phyloP scores from a whole-genome alignment of 2,797 vertebrate species.

The Aplochiton taeniatus region DNA sequence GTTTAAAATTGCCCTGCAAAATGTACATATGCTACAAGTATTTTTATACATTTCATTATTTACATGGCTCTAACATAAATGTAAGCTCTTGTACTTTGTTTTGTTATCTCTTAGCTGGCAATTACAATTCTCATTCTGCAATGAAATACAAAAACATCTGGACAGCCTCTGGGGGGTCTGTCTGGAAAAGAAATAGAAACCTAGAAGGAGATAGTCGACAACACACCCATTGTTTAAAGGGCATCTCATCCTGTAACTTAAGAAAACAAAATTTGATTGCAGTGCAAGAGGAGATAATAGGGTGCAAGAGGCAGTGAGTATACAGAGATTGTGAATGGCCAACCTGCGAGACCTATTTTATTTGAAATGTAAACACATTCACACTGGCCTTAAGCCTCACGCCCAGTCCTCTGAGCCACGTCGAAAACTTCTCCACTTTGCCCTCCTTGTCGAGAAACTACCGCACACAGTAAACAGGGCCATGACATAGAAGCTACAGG shows the following conservation, averaged over 20 bases:
- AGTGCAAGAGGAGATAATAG: slow-evolving; percentile 72
- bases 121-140: slow-evolving; percentile 70
- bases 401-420: slow-evolving; percentile 39
- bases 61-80: slow-evolving; percentile 88
- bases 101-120: slow-evolving; percentile 70
- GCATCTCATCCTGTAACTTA: slow-evolving; percentile 62
- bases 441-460: slow-evolving; percentile 26
- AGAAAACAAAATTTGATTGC: slow-evolving; percentile 61
- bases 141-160: slow-evolving; percentile 56
- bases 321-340: slow-evolving; percentile 55
- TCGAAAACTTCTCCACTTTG: slow-evolving; percentile 36
- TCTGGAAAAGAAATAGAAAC: slow-evolving; percentile 56
- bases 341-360: slow-evolving; percentile 33
- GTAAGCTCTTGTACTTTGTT: slow-evolving; percentile 68
- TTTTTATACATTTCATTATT: slow-evolving; percentile 90
- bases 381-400: slow-evolving; percentile 43
- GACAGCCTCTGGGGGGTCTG: slow-evolving; percentile 40
- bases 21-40: slow-evolving; percentile 98
- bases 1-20: slow-evolving; percentile 82
- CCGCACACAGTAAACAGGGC: slow-evolving; percentile 57
- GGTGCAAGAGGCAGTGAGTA: slow-evolving; percentile 57
- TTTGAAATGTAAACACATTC: slow-evolving; percentile 68
- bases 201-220: slow-evolving; percentile 63
- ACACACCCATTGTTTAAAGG: slow-evolving; percentile 58
- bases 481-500: slow-evolving; percentile 9